These are phyloP conservation scores for Lepidocyrtinus sp. DNA, from an alignment of 2,888 invertebrate species.

Conservation along the genomic window DNA sequence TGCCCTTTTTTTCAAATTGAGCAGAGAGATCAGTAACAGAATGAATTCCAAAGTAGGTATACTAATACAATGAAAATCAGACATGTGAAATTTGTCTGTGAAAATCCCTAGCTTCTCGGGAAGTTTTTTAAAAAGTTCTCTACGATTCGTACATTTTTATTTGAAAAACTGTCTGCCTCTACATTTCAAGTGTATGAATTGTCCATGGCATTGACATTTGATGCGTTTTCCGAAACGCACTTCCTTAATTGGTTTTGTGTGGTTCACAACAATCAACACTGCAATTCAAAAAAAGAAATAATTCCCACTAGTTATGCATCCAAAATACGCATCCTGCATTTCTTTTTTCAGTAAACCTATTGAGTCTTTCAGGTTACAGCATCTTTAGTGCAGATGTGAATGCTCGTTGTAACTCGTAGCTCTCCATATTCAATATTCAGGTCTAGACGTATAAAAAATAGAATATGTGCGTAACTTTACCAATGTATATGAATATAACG, in stretches of 20 bases:
- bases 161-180: neutral
- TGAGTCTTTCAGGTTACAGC: too few relatives aligned
- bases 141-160: slow-evolving; percentile 20
- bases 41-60: neutral
- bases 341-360: too few relatives aligned
- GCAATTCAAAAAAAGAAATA: neutral
- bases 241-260: slow-evolving; percentile 30
- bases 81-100: slow-evolving; percentile 58
- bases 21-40: neutral
- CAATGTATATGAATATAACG: too few relatives aligned
- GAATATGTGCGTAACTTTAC: too few relatives aligned
- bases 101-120: slow-evolving; percentile 56
- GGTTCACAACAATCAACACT: slow-evolving; percentile 5
- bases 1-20: neutral
- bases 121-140: slow-evolving; percentile 38
- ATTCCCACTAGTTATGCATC: too few relatives aligned
- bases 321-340: too few relatives aligned
- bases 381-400: too few relatives aligned
- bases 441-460: too few relatives aligned
- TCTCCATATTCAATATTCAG: too few relatives aligned
- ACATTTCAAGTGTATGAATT: slow-evolving; percentile 11
- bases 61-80: slow-evolving; percentile 27
- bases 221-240: slow-evolving; percentile 3
- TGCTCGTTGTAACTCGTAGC: too few relatives aligned
- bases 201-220: slow-evolving; percentile 55